These are phyloP conservation scores for Origma solitaria DNA, from an alignment of 2,113 vertebrate species.

Conservation along the genomic window DNA sequence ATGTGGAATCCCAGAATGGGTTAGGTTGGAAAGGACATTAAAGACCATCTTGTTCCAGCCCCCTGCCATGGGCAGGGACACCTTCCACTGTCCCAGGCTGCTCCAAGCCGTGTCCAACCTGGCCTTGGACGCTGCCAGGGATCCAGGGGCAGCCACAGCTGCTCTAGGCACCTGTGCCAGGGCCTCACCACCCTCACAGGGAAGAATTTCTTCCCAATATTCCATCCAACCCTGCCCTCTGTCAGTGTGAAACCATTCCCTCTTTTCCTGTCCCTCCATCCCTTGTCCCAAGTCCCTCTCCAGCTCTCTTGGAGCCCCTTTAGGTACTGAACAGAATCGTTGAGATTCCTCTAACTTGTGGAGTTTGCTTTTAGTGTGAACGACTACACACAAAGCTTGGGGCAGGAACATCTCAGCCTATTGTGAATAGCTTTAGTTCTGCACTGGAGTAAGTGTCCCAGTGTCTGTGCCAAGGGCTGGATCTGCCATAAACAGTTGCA, in stretches of 20 bases:
- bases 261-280: neutral
- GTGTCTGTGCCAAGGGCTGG: neutral
- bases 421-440: neutral
- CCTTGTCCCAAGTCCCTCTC: neutral
- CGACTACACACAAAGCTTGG: rapidly evolving
- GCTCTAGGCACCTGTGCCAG: neutral
- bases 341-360: neutral
- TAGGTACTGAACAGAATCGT: neutral
- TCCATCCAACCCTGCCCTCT: neutral
- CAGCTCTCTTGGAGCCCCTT: neutral
- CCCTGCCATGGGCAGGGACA: neutral
- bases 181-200: rapidly evolving
- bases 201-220: neutral
- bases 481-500: neutral
- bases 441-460: neutral
- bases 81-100: neutral
- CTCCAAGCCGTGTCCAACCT: rapidly evolving
- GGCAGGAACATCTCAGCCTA: neutral
- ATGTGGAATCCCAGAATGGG: neutral
- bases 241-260: neutral
- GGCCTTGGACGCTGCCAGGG: neutral
- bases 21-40: neutral
- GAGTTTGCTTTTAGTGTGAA: neutral
- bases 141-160: neutral
- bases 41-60: neutral